Conservation (phyloP, 2,888 invertebrate genomes). For the Colostygia pectinataria region DNA sequence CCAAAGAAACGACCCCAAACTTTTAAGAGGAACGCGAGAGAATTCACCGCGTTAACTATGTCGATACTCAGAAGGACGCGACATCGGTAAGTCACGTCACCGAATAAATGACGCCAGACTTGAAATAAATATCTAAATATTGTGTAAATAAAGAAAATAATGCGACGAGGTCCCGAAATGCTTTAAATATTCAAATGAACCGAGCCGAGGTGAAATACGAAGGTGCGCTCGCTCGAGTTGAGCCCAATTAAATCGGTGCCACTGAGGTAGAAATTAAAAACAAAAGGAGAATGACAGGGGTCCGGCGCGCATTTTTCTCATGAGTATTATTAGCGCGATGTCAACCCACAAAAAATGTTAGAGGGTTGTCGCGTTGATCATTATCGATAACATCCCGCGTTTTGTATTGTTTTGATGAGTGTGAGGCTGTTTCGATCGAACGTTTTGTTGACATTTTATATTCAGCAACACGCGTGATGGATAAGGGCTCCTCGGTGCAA, state of each 20-base stretch:
- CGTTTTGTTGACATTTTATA: slow-evolving; percentile 74
- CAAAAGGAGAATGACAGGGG: slow-evolving; percentile 80
- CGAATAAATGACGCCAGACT: slow-evolving; percentile 77
- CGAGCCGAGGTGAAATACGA: slow-evolving; percentile 81
- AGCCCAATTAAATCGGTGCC: slow-evolving; percentile 83
- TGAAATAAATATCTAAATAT: slow-evolving; percentile 82
- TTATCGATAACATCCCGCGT: slow-evolving; percentile 79
- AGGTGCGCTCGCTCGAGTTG: slow-evolving; percentile 80
- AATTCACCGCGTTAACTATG: slow-evolving; percentile 80
- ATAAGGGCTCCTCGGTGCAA: slow-evolving; percentile 49
- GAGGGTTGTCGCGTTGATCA: slow-evolving; percentile 76
- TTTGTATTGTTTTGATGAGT: slow-evolving; percentile 82
- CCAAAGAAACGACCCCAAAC: slow-evolving; percentile 70
- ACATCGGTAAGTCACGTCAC: slow-evolving; percentile 82
- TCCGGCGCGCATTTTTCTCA: slow-evolving; percentile 80
- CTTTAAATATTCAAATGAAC: slow-evolving; percentile 83
- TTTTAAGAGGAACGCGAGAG: slow-evolving; percentile 80
- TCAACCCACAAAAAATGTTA: slow-evolving; percentile 80
- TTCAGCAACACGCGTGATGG: slow-evolving; percentile 67
- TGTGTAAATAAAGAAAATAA: slow-evolving; percentile 82
- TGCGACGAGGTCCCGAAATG: slow-evolving; percentile 75
- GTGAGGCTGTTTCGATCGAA: slow-evolving; percentile 61
- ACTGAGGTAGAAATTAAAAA: slow-evolving; percentile 84
- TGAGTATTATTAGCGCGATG: slow-evolving; percentile 83
- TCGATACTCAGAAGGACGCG: slow-evolving; percentile 82